Evolutionary conservation across 2,113 vertebrate genomes (phyloP), one percentile per base, ranked within the genome.

Genomic region (Hipposideros armiger): DNA sequence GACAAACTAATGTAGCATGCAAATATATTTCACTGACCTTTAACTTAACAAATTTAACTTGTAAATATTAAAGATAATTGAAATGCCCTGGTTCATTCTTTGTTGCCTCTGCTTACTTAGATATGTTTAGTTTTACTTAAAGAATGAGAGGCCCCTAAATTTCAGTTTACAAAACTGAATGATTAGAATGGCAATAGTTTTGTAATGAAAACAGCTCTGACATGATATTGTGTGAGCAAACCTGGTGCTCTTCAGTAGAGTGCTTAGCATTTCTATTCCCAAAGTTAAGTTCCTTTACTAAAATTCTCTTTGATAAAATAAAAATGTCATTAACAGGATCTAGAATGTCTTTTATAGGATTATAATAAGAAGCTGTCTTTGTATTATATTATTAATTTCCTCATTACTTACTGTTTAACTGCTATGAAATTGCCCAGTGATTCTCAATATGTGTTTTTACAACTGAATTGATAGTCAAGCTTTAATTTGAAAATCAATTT

Each of bases 91-190:
- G 15, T 58, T 80, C 2, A 28, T 80, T 69, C 40, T 66, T 64
- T 91, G 42, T 94, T 16, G 24, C 81, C 22, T 83, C 69, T 66
- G 16, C 13, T 82, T 96, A 83, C 11, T 56, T 72, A 73, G 45
- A 70, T 95, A 93, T 78, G 8, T 62, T 95, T 78, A 67, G 22
- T 76, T 96, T 97, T 76, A 56, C 32, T 77, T 74, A 30, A 36
- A 13, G 9, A 62, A 30, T 89, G 19, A 83, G 14, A 78, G 4
- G 1, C 16, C n/a, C 8, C 10, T 91, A 22, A 77, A 20, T n/a
- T 82, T 86, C 24, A 86, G 22, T 66, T 86, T 66, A 76, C 20
- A 1, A 77, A 66, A 78, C 64, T 1, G 77, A 90, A 58, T 86
- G 85, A 84, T 84, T 95, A 69, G 42, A 56, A 74, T 70, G 32